phyloP scores from a whole-genome alignment of 2,888 invertebrate species.

The Philopedon plagiatum region DNA sequence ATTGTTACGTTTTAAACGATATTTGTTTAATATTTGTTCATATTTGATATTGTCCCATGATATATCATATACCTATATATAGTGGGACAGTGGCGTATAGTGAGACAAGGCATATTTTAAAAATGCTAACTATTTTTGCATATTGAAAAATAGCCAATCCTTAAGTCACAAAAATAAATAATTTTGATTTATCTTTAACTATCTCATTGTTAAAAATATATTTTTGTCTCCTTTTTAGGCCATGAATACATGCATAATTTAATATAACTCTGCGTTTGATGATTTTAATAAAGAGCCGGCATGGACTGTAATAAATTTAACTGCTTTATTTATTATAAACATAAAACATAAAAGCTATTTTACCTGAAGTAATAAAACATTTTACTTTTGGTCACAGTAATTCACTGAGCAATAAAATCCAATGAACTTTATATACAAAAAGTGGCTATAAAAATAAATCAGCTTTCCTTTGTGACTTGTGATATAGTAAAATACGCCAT shows the following conservation, averaged over 20 bases:
- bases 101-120: too few species aligned
- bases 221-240: not conserved
- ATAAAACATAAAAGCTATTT: not conserved
- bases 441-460: not conserved
- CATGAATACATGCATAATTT: conserved; percentile 2
- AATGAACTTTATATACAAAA: not conserved
- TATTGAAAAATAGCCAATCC: too few species aligned
- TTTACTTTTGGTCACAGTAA: not conserved
- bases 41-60: too few species aligned
- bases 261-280: not conserved
- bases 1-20: too few species aligned
- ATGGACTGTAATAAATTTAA: not conserved
- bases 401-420: not conserved
- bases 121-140: too few species aligned
- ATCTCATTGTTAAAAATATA: not conserved
- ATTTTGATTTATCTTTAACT: too few species aligned
- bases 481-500: not conserved
- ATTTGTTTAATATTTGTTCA: too few species aligned
- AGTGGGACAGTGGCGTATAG: too few species aligned
- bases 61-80: too few species aligned
- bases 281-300: not conserved
- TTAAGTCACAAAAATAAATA: too few species aligned
- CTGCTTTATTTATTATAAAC: conserved; percentile 3
- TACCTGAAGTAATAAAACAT: not conserved
- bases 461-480: not conserved